Conservation (phyloP, 2,888 invertebrate genomes). For the Drosophila recens region DNA sequence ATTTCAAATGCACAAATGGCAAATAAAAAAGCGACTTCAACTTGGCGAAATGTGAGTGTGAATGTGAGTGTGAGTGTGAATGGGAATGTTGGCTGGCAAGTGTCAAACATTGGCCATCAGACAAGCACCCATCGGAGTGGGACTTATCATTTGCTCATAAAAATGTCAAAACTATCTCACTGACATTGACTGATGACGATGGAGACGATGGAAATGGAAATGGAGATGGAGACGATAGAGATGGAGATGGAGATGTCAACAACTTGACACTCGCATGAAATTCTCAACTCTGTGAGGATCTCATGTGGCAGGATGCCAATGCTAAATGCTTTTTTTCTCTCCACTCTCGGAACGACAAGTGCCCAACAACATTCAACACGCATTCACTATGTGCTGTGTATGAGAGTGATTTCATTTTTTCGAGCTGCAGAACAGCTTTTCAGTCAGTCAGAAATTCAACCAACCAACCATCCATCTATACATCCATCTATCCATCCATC, state of each 20-base stretch:
- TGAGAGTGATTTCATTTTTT: conserved; percentile 69
- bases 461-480: conserved; percentile 29
- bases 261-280: conserved; percentile 26
- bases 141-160: conserved; percentile 81
- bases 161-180: conserved; percentile 80
- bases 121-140: conserved; percentile 62
- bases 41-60: conserved; percentile 23
- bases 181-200: conserved; percentile 80
- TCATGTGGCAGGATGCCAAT: conserved; percentile 69
- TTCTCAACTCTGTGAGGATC: conserved; percentile 17
- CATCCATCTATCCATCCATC: conserved; percentile 45
- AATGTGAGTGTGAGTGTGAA: conserved; percentile 15
- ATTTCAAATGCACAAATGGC: conserved; percentile 50
- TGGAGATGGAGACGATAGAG: not conserved
- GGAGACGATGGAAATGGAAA: conserved; percentile 17
- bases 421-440: conserved; percentile 29
- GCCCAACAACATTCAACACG: conserved; percentile 48
- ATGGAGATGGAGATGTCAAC: conserved; percentile 31
- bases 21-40: conserved; percentile 32
- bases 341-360: conserved; percentile 47
- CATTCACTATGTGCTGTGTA: conserved; percentile 33
- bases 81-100: conserved; percentile 64
- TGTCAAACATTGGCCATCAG: conserved; percentile 78
- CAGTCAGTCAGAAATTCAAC: conserved; percentile 36
- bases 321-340: conserved; percentile 69